A percentile compares a stretch with the other conserved stretches of the same genome.
Conservation (phyloP, 2,113 vertebrate genomes). For the Chlamydotis undulata region DNA sequence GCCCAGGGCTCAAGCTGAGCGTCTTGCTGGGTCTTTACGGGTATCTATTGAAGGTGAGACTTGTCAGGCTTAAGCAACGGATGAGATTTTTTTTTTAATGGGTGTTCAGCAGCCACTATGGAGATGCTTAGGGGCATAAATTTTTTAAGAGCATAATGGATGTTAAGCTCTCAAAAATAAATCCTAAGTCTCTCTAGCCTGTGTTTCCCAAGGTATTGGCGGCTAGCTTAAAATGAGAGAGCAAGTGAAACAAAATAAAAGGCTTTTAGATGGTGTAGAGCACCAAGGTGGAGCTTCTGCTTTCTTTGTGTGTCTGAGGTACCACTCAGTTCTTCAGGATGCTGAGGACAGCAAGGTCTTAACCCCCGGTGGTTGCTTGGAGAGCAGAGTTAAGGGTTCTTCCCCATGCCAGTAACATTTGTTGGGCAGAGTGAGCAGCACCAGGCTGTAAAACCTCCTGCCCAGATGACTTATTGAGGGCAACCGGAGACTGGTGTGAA, state of each 20-base stretch:
- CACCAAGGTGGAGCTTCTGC: background rate
- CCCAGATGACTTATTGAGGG: background rate
- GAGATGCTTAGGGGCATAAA: conserved; percentile 62
- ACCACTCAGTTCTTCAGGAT: background rate
- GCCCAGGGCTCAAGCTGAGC: conserved; percentile 11
- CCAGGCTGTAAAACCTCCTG: background rate
- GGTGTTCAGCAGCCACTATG: conserved; percentile 49
- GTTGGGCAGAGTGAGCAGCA: background rate
- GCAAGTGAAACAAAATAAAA: background rate
- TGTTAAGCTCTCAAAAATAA: conserved; percentile 63
- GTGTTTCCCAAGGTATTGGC: conserved; percentile 31
- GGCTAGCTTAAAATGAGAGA: conserved; percentile 8
- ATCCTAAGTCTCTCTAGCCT: conserved; percentile 31
- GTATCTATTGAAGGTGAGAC: conserved; percentile 54
- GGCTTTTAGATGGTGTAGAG: background rate
- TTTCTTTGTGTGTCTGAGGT: background rate
- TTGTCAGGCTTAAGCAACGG: conserved; percentile 57
- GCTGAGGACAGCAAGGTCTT: background rate
- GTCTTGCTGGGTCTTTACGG: conserved; percentile 7
- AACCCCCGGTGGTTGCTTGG: background rate
- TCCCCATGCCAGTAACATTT: rapidly evolving
- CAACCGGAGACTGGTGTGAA: background rate
- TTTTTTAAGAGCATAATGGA: conserved; percentile 67
- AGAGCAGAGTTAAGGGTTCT: background rate
- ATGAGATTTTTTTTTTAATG: conserved; percentile 42